phyloP scores from a whole-genome alignment of 2,113 vertebrate genomes.

The Glareola pratincola region DNA sequence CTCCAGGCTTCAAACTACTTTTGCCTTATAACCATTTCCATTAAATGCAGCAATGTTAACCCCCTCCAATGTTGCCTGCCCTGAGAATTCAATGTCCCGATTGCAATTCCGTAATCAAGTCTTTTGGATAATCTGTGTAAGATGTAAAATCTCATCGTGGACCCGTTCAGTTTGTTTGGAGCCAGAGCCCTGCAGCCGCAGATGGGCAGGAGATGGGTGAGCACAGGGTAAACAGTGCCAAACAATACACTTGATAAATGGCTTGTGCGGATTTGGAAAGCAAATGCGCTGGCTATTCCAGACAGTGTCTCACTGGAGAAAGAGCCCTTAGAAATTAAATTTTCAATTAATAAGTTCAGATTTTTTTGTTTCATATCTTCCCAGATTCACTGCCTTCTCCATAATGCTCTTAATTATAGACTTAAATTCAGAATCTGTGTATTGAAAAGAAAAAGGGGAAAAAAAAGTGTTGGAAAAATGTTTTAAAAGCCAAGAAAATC shows the following conservation, averaged over 20 bases:
- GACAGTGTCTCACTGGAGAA: neutral
- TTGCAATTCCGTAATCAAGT: neutral
- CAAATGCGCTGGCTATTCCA: accelerated
- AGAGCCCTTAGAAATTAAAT: neutral
- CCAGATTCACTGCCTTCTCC: neutral
- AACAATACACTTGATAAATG: neutral
- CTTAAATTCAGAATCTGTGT: neutral
- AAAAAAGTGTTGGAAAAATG: neutral
- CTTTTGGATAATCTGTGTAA: neutral
- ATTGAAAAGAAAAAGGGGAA: neutral
- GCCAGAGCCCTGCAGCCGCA: neutral
- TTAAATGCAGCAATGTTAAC: neutral
- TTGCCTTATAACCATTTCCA: neutral
- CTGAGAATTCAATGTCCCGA: neutral
- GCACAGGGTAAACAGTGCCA: neutral
- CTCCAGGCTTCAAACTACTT: neutral
- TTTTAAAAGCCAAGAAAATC: neutral
- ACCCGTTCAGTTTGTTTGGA: neutral
- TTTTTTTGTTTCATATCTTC: neutral
- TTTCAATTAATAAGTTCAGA: neutral
- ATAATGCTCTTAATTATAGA: neutral
- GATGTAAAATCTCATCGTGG: neutral
- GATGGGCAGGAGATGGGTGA: neutral
- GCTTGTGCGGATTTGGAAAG: neutral
- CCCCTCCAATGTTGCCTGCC: accelerated